These are phyloP conservation scores for Nemurella pictetii DNA, from an alignment of 2,888 invertebrate species.

Conservation along the genomic window DNA sequence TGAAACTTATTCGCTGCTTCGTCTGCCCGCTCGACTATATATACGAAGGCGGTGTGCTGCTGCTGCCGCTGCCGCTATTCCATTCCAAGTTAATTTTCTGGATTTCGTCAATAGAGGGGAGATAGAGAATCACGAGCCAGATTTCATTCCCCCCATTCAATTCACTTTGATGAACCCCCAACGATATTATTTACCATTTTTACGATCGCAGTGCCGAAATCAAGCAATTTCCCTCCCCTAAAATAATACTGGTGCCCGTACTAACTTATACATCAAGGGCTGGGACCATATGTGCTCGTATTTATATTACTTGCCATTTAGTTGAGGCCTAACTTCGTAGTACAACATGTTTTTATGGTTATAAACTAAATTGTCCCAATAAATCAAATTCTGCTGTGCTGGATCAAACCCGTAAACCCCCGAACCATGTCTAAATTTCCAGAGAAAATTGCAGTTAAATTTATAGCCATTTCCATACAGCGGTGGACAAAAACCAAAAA, in stretches of 20 bases:
- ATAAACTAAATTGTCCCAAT: conserved; percentile 24
- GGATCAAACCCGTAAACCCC: background rate
- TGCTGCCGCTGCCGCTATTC: background rate
- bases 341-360: conserved; percentile 25
- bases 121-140: conserved; percentile 22
- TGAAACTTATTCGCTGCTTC: background rate
- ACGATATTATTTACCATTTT: conserved; percentile 39
- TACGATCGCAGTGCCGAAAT: conserved; percentile 34
- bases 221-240: conserved; percentile 23
- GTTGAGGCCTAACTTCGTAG: background rate
- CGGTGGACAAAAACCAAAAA: background rate
- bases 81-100: conserved; percentile 28
- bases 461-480: background rate
- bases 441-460: background rate
- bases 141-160: conserved; percentile 18
- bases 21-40: background rate
- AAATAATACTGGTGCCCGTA: conserved; percentile 5
- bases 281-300: conserved; percentile 29
- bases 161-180: conserved; percentile 39
- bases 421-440: background rate
- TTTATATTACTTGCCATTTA: conserved; percentile 29
- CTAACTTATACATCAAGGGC: conserved; percentile 26
- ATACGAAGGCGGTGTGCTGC: too few relatives aligned
- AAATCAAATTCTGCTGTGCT: conserved; percentile 22
- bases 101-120: conserved; percentile 23